A percentile compares a stretch with the other conserved stretches of the same genome.
phyloP scores from a whole-genome alignment of 2,888 invertebrate species.

The Trypoxylon attenuatum region DNA sequence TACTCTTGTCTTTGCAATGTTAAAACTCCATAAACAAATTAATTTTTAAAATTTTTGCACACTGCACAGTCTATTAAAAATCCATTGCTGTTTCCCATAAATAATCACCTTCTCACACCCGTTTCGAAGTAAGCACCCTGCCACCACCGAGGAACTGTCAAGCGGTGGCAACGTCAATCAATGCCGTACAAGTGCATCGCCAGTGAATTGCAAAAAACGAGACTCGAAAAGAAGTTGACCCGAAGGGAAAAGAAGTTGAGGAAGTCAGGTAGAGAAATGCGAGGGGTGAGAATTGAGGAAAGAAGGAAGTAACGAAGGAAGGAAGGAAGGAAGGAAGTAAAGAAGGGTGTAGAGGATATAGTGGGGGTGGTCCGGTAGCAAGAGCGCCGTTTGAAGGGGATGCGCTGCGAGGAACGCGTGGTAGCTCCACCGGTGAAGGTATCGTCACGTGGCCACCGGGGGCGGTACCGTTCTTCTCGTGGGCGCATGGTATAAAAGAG shows the following conservation, averaged over 20 bases:
- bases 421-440: slow-evolving; percentile 52
- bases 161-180: too few species aligned
- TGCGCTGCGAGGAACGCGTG: slow-evolving; percentile 51
- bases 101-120: too few species aligned
- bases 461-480: slow-evolving; percentile 60
- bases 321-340: slow-evolving; percentile 29
- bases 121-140: too few species aligned
- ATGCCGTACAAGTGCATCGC: background rate
- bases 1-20: too few species aligned
- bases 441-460: slow-evolving; percentile 60
- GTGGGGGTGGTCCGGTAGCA: slow-evolving; percentile 32
- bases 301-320: slow-evolving; percentile 23
- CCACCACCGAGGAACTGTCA: too few species aligned
- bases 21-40: too few species aligned
- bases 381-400: slow-evolving; percentile 42
- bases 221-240: background rate
- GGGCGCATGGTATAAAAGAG: slow-evolving; percentile 60
- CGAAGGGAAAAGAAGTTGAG: background rate
- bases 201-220: background rate
- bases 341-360: slow-evolving; percentile 18
- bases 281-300: slow-evolving; percentile 3
- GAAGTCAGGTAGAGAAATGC: background rate
- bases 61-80: slow-evolving; percentile 29
- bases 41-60: slow-evolving; percentile 28
- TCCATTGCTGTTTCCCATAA: too few species aligned